Conservation (phyloP, 1,140 invertebrate species). For the Phymorhynchus buccinoides region DNA sequence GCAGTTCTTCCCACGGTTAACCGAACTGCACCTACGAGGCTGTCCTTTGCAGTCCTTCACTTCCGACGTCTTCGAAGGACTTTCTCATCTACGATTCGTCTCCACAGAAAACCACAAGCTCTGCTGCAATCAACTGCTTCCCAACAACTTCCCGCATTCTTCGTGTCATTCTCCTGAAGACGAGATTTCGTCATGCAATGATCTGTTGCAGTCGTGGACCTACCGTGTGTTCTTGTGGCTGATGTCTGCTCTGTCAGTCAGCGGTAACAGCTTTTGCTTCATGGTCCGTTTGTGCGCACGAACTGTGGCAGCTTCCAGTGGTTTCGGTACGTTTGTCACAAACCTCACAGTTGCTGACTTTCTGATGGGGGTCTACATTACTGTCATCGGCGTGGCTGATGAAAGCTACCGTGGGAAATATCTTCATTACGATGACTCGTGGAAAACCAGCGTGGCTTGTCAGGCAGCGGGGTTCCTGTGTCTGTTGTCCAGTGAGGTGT, state of each 20-base stretch:
- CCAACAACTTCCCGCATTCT: not conserved
- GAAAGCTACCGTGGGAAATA: constrained; percentile 52
- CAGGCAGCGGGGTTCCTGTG: constrained; percentile 34
- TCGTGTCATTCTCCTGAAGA: constrained; percentile 22
- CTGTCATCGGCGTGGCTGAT: constrained; percentile 37
- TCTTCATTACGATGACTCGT: not conserved
- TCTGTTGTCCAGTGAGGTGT: constrained; percentile 39
- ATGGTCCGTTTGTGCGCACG: constrained; percentile 26
- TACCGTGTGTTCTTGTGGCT: constrained; percentile 49
- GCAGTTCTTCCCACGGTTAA: not conserved
- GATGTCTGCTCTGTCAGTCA: constrained; percentile 41
- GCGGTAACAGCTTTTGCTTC: constrained; percentile 45
- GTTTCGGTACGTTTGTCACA: constrained; percentile 49
- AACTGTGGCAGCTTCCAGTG: constrained; percentile 37
- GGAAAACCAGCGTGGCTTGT: constrained; percentile 26
- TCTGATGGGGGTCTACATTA: constrained; percentile 36
- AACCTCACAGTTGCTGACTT: constrained; percentile 40
- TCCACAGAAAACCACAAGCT: constrained; percentile 44
- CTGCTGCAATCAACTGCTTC: constrained; percentile 43
- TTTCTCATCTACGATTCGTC: constrained; percentile 38
- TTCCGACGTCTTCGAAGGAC: constrained; percentile 39
- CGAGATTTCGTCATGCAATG: constrained; percentile 52
- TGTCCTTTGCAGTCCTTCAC: constrained; percentile 31
- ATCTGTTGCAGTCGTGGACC: constrained; percentile 41
- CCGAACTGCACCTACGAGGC: constrained; percentile 35